Evolutionary conservation across 2,113 vertebrate species (phyloP).

Genomic region (Xyliphius kryptos): DNA sequence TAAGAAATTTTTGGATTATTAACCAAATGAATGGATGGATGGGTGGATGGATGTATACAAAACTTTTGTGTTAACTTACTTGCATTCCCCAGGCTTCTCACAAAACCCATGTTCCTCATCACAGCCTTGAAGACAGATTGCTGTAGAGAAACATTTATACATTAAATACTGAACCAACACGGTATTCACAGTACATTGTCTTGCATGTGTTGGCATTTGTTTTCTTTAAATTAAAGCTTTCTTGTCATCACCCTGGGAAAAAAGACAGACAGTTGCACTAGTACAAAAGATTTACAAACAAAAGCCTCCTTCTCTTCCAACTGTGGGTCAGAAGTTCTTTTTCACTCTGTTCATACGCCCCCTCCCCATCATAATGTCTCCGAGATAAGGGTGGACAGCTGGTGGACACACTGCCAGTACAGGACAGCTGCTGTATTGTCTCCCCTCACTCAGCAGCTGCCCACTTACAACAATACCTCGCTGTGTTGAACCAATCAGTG

Average conservation of each 20-base stretch:
- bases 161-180: neutral
- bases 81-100: conserved; percentile 97
- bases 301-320: conserved; percentile 83
- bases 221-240: no score
- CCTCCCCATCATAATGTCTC: conserved; percentile 81
- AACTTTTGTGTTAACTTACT: conserved; percentile 73
- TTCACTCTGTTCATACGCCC: conserved; percentile 80
- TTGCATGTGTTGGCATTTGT: no score
- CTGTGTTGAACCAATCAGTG: conserved; percentile 73
- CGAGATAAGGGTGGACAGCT: conserved; percentile 96
- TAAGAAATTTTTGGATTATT: conserved; percentile 32
- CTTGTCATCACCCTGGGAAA: conserved; percentile 64
- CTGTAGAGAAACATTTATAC: conserved; percentile 56
- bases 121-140: conserved; percentile 92
- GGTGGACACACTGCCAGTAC: conserved; percentile 95
- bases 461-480: conserved; percentile 86
- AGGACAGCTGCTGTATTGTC: conserved; percentile 99
- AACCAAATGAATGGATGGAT: neutral
- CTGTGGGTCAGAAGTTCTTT: conserved; percentile 97
- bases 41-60: neutral
- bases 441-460: conserved; percentile 87
- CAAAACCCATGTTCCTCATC: conserved; percentile 93
- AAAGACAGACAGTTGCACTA: conserved; percentile 76
- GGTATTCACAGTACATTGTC: no score
- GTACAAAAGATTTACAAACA: conserved; percentile 84